Conservation (phyloP, 2,797 vertebrate species). For the Lutra lutra region DNA sequence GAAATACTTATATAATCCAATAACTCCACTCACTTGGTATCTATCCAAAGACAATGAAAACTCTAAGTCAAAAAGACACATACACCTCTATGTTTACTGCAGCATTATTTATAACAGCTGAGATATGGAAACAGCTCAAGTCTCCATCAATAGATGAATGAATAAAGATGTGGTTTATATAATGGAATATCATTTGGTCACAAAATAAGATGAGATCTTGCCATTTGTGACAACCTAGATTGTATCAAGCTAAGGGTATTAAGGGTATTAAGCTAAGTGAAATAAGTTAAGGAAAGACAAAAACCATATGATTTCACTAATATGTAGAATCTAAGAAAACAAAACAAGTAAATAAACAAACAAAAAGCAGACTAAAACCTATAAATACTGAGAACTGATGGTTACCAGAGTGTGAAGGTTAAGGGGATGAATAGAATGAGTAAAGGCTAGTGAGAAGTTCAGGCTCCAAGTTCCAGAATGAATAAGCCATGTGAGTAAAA, state of each 20-base stretch:
- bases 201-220: background rate
- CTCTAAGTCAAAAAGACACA: background rate
- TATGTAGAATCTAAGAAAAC: background rate
- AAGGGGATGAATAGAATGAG: background rate
- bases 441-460: background rate
- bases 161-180: background rate
- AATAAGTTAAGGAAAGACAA: background rate
- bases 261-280: background rate
- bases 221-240: background rate
- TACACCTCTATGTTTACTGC: background rate
- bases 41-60: background rate
- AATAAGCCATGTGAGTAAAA: background rate
- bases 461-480: background rate
- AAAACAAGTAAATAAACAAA: background rate
- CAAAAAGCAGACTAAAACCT: background rate
- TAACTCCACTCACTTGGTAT: background rate
- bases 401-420: background rate
- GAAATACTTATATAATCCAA: background rate
- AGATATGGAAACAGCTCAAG: background rate
- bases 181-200: background rate
- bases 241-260: background rate
- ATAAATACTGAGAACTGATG: background rate
- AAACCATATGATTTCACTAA: background rate
- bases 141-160: background rate
- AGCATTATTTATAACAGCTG: background rate